These are phyloP conservation scores for Monochamus saltuarius DNA, from an alignment of 1,140 invertebrate species.

Conservation along the genomic window DNA sequence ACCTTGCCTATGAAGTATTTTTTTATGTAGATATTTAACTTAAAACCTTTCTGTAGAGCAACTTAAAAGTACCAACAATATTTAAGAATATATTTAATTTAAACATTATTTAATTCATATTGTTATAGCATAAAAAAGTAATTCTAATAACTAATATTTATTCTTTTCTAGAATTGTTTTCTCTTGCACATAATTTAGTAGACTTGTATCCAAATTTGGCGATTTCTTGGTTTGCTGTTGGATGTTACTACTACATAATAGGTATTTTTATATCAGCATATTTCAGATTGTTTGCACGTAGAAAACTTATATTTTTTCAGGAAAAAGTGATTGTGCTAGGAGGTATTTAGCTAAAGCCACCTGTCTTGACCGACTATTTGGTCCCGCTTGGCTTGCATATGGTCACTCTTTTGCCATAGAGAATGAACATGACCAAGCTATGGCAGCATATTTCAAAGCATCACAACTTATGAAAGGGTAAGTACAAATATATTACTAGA, in stretches of 20 bases:
- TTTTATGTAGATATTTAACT: no score
- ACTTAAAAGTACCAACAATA: no score
- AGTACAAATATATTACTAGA: neutral
- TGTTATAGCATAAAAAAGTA: no score
- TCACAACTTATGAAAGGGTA: slow-evolving; percentile 77
- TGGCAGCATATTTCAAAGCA: slow-evolving; percentile 97
- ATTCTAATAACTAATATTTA: no score
- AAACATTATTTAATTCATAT: no score
- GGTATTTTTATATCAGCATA: slow-evolving; percentile 52
- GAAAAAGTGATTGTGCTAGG: slow-evolving; percentile 84
- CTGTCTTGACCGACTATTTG: slow-evolving; percentile 84
- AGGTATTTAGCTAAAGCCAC: slow-evolving; percentile 92
- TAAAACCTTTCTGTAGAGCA: no score
- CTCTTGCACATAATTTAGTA: slow-evolving; percentile 88
- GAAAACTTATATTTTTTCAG: slow-evolving; percentile 48
- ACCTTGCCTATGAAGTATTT: no score
- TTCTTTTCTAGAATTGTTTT: slow-evolving; percentile 76
- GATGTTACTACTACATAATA: slow-evolving; percentile 95
- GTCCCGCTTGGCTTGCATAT: slow-evolving; percentile 94
- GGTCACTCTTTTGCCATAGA: slow-evolving; percentile 96
- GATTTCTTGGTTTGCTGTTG: slow-evolving; percentile 95
- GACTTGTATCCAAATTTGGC: slow-evolving; percentile 90
- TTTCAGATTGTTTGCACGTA: neutral
- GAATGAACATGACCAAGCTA: slow-evolving; percentile 97
- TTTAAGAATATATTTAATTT: no score